phyloP scores from a whole-genome alignment of 2,888 invertebrate species.

The Desoria tigrina region DNA sequence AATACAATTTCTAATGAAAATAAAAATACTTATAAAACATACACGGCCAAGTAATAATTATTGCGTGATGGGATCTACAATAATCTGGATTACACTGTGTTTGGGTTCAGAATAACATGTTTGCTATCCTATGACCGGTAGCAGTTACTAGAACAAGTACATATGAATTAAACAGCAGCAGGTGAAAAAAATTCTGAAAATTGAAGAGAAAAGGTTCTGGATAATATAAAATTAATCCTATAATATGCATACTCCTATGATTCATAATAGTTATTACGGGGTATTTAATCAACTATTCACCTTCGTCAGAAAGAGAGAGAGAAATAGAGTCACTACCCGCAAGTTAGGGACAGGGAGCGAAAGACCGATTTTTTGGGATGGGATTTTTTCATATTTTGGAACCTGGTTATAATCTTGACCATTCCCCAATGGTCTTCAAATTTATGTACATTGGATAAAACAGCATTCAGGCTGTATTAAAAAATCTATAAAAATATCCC shows the following conservation, averaged over 20 bases:
- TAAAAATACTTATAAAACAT: slow-evolving; percentile 33
- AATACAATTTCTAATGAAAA: slow-evolving; percentile 27
- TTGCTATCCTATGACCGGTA: slow-evolving; percentile 37
- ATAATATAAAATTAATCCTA: slow-evolving; percentile 10
- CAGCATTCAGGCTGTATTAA: too few relatives aligned
- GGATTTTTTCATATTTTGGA: too few relatives aligned
- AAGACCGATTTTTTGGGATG: background rate
- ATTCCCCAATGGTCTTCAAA: too few relatives aligned
- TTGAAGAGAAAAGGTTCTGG: slow-evolving; percentile 14
- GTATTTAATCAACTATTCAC: too few relatives aligned
- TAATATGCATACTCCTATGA: too few relatives aligned
- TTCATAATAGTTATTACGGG: too few relatives aligned
- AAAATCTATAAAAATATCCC: too few relatives aligned
- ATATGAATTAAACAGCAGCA: background rate
- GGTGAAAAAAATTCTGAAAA: slow-evolving; percentile 14
- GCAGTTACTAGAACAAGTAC: slow-evolving; percentile 14
- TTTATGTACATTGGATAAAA: too few relatives aligned
- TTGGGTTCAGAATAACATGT: slow-evolving; percentile 26
- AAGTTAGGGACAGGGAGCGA: too few relatives aligned
- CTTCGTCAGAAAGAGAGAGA: too few relatives aligned
- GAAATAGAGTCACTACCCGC: too few relatives aligned
- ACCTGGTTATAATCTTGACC: too few relatives aligned
- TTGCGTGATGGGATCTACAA: slow-evolving; percentile 47
- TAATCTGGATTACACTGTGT: slow-evolving; percentile 34
- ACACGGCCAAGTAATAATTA: slow-evolving; percentile 40